A percentile compares a stretch with the other conserved stretches of the same genome.
Conservation (phyloP, 2,113 vertebrate genomes). For the Pygoscelis antarcticus region DNA sequence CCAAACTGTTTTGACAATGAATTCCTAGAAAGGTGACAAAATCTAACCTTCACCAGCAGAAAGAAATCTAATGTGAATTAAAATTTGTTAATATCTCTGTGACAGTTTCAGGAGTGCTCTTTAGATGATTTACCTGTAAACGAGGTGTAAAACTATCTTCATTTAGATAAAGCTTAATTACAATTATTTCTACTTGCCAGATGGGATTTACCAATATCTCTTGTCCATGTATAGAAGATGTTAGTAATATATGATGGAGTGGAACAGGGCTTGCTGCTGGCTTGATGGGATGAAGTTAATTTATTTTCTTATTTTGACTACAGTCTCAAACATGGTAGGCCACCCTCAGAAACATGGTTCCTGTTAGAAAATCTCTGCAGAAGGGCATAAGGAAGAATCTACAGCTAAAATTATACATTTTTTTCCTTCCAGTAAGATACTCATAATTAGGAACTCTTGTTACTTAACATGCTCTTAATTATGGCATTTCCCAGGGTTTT, state of each 20-base stretch:
- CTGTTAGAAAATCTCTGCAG: not conserved
- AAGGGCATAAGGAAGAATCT: not conserved
- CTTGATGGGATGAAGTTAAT: not conserved
- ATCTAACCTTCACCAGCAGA: not conserved
- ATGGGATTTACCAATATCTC: not conserved
- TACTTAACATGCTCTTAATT: not conserved
- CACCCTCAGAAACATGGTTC: not conserved
- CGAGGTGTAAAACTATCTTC: not conserved
- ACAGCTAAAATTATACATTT: accelerated
- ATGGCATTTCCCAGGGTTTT: not conserved
- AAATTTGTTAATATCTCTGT: not conserved
- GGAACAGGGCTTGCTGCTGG: not conserved
- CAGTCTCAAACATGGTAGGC: not conserved
- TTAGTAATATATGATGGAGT: not conserved
- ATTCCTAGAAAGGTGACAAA: not conserved
- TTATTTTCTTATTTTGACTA: not conserved
- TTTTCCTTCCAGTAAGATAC: not conserved
- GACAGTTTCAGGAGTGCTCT: not conserved
- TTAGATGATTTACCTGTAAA: slow-evolving; percentile 21
- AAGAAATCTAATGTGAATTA: not conserved
- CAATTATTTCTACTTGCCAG: not conserved
- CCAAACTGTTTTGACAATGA: not conserved
- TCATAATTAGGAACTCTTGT: not conserved
- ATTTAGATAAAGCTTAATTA: not conserved
- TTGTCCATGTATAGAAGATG: not conserved